Evolutionary conservation across 2,797 vertebrate species (phyloP), one percentile per base, ranked within the genome.

Genomic region (Synanceia verrucosa): DNA sequence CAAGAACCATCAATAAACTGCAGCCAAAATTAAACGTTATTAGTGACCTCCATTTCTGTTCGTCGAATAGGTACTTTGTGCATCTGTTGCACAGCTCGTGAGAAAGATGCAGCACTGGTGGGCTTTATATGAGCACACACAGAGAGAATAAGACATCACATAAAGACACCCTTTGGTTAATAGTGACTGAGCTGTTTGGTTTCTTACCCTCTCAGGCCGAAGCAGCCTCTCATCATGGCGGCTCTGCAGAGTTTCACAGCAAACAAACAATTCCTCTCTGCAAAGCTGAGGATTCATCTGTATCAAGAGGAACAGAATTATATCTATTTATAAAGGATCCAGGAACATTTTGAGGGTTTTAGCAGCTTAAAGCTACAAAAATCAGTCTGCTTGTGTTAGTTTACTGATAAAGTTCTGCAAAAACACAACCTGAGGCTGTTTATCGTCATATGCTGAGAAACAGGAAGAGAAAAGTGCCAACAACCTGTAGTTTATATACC

Each of bases 101-200:
- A 44, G 26, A 21, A n/a, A 60, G 16, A 6, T 51, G 28, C 14
- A 81, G 37, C n/a, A 37, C 36, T 21, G 53, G 2, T 16, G 19
- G 6, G 8, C 57, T 66, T 53, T 64, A 36, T 62, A 64, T n/a
- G n/a, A 23, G 1, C 34, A n/a, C 44, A 41, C 46, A 43, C 31
- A 79, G 51, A 72, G 39, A 57, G 77, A 58, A 74, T 74, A 18
- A 58, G 73, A 76, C 65, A 76, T 81, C 76, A 76, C 31, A 59
- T 10, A 29, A 46, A 70, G 65, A 36, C 34, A 1, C 24, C 26
- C 47, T 12, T 57, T 13, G 13, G 37, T 84, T 61, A 70, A 37
- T 70, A 58, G 13, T 60, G 72, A 71, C 51, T 2, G 41, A 21
- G 18, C n/a, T 34, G 11, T 28, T 71, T 24, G 44, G 41, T 59